phyloP scores from a whole-genome alignment of 2,797 vertebrate genomes.

The Neostethus bicornis region DNA sequence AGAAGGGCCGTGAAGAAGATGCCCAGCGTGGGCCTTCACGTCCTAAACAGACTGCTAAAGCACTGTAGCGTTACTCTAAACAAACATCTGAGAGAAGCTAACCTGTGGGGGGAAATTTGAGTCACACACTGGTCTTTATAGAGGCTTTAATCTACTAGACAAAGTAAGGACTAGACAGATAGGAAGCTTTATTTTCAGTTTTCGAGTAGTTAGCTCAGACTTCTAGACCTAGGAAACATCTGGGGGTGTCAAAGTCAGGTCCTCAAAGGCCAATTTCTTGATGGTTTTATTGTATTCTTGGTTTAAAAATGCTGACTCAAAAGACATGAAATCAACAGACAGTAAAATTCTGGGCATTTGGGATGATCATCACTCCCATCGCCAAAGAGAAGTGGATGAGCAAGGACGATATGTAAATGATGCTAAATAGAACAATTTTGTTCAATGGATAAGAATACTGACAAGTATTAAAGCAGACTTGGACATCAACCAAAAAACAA shows the following conservation, averaged over 20 bases:
- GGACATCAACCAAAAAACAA: not conserved
- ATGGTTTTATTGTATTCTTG: no score
- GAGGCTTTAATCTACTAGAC: not conserved
- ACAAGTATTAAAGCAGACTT: not conserved
- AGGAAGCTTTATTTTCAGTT: slow-evolving; percentile 13
- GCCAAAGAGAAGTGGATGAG: no score
- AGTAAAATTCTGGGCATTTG: no score
- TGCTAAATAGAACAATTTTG: no score
- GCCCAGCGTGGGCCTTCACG: slow-evolving; percentile 16
- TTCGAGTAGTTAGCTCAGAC: not conserved
- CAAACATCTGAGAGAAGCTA: slow-evolving; percentile 46
- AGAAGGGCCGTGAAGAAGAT: slow-evolving; percentile 44
- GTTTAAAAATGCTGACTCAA: no score
- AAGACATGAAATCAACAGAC: no score
- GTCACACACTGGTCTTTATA: slow-evolving; percentile 12
- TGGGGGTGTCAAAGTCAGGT: no score
- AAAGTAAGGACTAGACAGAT: slow-evolving; percentile 12
- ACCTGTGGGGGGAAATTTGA: slow-evolving; percentile 24
- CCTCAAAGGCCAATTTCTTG: no score
- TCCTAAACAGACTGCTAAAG: slow-evolving; percentile 45
- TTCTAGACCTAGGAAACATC: no score
- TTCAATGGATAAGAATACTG: no score
- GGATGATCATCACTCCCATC: no score
- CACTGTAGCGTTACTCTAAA: slow-evolving; percentile 65
- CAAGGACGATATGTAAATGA: no score